Conservation (phyloP, 2,113 vertebrate genomes). For the Boleophthalmus pectinirostris region DNA sequence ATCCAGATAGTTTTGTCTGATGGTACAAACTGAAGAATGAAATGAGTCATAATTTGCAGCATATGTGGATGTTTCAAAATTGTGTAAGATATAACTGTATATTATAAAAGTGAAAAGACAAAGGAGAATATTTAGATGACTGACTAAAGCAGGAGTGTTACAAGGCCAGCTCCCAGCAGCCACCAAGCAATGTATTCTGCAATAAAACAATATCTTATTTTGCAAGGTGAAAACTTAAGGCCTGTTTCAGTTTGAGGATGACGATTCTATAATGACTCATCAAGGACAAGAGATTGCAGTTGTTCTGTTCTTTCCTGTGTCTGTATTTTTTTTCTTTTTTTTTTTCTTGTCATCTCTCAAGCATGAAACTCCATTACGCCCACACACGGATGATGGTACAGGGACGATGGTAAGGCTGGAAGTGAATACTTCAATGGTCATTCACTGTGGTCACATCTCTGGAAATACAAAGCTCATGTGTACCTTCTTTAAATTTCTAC, state of each 20-base stretch:
- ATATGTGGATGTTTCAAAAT: too few relatives aligned
- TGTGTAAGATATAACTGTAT: too few relatives aligned
- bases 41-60: too few relatives aligned
- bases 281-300: background rate
- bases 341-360: constrained; percentile 5
- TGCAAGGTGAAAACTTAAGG: background rate
- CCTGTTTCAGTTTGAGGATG: background rate
- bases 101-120: too few relatives aligned
- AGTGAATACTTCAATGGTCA: constrained; percentile 25
- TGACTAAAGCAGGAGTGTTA: too few relatives aligned
- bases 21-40: too few relatives aligned
- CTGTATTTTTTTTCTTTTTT: constrained; percentile 8
- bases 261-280: background rate
- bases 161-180: too few relatives aligned
- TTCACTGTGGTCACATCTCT: background rate
- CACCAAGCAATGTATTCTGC: too few relatives aligned
- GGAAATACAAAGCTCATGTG: background rate
- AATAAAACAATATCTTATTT: too few relatives aligned
- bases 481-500: background rate
- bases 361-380: constrained; percentile 36
- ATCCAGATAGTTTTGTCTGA: too few relatives aligned
- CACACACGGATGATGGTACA: constrained; percentile 18
- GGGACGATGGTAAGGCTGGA: constrained; percentile 2
- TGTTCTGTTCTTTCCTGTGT: background rate
- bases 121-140: too few relatives aligned